Evolutionary conservation across 2,113 vertebrate species (phyloP).

Genomic region (Irena cyanogastra): DNA sequence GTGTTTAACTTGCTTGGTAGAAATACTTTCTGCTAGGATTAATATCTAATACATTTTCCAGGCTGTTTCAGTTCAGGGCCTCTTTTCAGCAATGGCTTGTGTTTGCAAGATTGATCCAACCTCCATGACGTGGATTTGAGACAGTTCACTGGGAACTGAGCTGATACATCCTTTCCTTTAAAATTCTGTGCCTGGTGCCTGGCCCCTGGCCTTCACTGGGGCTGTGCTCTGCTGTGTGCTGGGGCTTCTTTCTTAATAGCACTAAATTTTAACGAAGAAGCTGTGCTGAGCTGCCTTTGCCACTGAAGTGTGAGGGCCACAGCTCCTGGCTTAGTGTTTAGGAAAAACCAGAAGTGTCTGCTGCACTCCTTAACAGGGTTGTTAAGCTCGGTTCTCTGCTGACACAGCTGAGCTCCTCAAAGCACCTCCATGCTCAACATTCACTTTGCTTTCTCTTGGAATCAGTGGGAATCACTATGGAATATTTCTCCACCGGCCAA

Average conservation of each 20-base stretch:
- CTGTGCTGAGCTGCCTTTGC: neutral
- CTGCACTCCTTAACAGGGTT: neutral
- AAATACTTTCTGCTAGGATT: constrained; percentile 72
- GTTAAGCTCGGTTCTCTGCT: constrained; percentile 20
- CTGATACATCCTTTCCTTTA: constrained; percentile 66
- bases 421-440: neutral
- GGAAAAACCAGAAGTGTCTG: neutral
- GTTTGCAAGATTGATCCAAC: constrained; percentile 79
- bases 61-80: constrained; percentile 82
- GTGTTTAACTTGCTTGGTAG: constrained; percentile 71
- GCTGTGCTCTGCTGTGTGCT: neutral
- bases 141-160: constrained; percentile 78
- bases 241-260: neutral
- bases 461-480: constrained; percentile 24
- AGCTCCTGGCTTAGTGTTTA: neutral
- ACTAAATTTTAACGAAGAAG: neutral
- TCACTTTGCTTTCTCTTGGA: constrained; percentile 44
- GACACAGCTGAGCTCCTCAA: constrained; percentile 25
- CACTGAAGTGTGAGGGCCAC: neutral
- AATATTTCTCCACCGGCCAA: constrained; percentile 40
- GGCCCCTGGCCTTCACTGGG: neutral
- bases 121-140: constrained; percentile 80
- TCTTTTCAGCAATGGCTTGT: constrained; percentile 79
- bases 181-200: constrained; percentile 49
- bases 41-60: constrained; percentile 82